These are phyloP conservation scores for Vombatus ursinus DNA, from an alignment of 2,113 vertebrate genomes.

Conservation along the genomic window DNA sequence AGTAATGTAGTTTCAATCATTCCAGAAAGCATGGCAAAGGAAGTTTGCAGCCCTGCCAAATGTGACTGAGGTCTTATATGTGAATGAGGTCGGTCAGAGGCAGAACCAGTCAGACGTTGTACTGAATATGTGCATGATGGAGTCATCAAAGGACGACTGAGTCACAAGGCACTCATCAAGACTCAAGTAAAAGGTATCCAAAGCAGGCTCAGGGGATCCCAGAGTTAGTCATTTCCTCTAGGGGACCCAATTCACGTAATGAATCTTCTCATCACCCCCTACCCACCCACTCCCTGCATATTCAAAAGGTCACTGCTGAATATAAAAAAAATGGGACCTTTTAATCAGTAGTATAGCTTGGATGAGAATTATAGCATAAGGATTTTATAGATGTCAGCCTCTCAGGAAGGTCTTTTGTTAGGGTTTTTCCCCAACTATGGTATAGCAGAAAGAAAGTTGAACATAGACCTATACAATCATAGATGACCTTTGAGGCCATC, in stretches of 20 bases:
- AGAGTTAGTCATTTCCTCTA: background rate
- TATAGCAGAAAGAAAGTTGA: background rate
- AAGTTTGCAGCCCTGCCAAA: background rate
- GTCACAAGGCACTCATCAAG: background rate
- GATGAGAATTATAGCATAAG: background rate
- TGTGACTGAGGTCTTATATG: background rate
- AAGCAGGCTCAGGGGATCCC: background rate
- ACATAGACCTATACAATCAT: background rate
- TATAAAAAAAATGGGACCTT: background rate
- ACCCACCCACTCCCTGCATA: background rate
- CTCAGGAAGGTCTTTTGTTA: background rate
- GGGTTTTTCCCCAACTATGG: background rate
- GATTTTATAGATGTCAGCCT: background rate
- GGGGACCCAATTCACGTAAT: background rate
- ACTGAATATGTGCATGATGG: background rate
- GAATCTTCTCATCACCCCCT: background rate
- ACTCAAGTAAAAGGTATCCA: background rate
- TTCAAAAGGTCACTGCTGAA: background rate
- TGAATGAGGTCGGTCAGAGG: background rate
- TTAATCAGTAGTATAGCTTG: background rate
- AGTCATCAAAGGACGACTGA: background rate
- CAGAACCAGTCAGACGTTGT: background rate
- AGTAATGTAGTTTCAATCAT: background rate
- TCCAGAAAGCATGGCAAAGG: background rate
- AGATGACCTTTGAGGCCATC: background rate